phyloP scores from a whole-genome alignment of 2,113 vertebrate genomes.

The Ophiodon elongatus region DNA sequence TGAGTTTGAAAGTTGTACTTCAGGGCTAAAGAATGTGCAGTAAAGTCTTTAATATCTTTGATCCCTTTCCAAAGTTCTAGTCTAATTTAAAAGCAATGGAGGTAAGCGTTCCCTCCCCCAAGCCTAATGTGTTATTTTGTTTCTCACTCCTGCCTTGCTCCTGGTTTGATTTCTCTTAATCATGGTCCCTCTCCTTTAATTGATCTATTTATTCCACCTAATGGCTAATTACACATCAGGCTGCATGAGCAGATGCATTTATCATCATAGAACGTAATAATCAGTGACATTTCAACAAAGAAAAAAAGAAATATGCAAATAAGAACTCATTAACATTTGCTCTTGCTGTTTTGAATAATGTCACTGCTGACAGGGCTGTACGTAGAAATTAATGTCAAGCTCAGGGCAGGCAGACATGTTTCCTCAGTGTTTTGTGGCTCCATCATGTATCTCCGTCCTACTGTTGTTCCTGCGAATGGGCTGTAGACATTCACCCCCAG shows the following conservation, averaged over 20 bases:
- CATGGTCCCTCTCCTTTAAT: constrained; percentile 91
- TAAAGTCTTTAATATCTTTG: constrained; percentile 56
- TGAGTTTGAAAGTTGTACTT: constrained; percentile 53
- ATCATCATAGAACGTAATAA: constrained; percentile 99
- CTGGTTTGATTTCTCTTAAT: constrained; percentile 95
- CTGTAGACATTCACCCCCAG: constrained; percentile 64
- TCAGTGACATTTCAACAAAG: constrained; percentile 99
- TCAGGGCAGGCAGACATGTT: constrained; percentile 88
- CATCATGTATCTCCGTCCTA: constrained; percentile 86
- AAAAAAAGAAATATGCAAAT: constrained; percentile 99
- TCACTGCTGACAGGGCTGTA: constrained; percentile 97
- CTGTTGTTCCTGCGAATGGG: constrained; percentile 85
- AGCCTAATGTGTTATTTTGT: constrained; percentile 60
- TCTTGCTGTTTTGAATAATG: constrained; percentile 99
- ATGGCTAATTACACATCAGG: constrained; percentile 99
- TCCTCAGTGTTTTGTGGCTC: constrained; percentile 88
- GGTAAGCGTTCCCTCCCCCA: neutral
- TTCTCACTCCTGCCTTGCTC: constrained; percentile 69
- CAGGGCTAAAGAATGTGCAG: constrained; percentile 16
- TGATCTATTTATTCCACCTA: constrained; percentile 99
- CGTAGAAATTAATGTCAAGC: constrained; percentile 97
- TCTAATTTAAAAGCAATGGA: constrained; percentile 42
- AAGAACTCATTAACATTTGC: constrained; percentile 99
- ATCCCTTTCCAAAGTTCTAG: constrained; percentile 48
- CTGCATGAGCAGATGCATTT: constrained; percentile 97